phyloP scores from a whole-genome alignment of 1,140 invertebrate species.

The Drosophila virilis region DNA sequence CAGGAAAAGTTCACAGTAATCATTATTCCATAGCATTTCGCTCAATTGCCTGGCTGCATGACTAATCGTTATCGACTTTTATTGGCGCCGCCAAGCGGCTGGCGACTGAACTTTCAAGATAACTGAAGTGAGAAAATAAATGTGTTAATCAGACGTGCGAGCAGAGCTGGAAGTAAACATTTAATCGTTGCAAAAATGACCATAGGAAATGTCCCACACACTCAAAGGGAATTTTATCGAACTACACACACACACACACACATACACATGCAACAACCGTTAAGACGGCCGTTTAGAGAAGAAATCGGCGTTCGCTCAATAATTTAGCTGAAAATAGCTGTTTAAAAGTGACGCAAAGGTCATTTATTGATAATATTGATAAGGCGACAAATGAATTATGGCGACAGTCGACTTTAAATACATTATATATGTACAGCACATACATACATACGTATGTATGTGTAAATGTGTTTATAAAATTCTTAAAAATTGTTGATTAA shows the following conservation, averaged over 20 bases:
- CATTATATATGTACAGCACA: slow-evolving; percentile 18
- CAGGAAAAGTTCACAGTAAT: slow-evolving; percentile 15
- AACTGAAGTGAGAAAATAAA: slow-evolving; percentile 40
- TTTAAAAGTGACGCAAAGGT: slow-evolving; percentile 64
- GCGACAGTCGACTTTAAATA: slow-evolving; percentile 40
- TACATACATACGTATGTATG: background rate
- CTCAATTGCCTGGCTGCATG: slow-evolving; percentile 38
- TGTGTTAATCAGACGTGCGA: slow-evolving; percentile 61
- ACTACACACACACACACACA: background rate
- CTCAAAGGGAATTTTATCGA: background rate
- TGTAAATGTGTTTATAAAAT: slow-evolving; percentile 19
- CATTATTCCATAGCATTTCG: slow-evolving; percentile 29
- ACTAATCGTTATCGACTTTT: slow-evolving; percentile 66
- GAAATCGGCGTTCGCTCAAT: slow-evolving; percentile 16
- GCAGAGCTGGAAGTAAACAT: slow-evolving; percentile 14
- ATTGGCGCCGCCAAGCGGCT: slow-evolving; percentile 46
- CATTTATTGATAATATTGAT: slow-evolving; percentile 73
- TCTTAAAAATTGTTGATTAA: slow-evolving; percentile 67
- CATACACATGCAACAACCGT: background rate
- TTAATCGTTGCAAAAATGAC: slow-evolving; percentile 3
- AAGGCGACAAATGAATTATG: slow-evolving; percentile 54
- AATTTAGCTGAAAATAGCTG: slow-evolving; percentile 48
- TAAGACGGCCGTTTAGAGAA: background rate
- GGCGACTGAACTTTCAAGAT: slow-evolving; percentile 58
- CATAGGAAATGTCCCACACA: slow-evolving; percentile 1